Percentiles rank a stretch among this genome's conserved stretches.
These are phyloP conservation scores for Gandaritis pyraliata DNA, from an alignment of 2,888 invertebrate genomes.

Conservation along the genomic window DNA sequence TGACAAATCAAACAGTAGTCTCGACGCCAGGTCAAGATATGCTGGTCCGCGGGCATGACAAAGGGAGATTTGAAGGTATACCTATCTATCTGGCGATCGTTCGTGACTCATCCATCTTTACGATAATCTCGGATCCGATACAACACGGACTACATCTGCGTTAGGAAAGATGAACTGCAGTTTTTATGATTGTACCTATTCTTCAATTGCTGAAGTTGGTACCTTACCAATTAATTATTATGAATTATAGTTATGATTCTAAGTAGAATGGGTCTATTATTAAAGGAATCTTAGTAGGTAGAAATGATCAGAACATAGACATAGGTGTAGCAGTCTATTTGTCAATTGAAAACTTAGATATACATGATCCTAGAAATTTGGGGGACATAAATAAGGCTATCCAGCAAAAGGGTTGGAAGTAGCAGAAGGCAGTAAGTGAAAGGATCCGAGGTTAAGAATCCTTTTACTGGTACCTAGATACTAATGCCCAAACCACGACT, in stretches of 20 bases:
- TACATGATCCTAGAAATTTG: no score
- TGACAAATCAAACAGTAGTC: constrained; percentile 21
- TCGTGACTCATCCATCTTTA: constrained; percentile 75
- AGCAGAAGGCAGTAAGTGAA: constrained; percentile 43
- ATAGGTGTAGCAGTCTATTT: no score
- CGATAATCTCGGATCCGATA: constrained; percentile 64
- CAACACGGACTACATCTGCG: constrained; percentile 39
- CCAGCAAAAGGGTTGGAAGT: no score
- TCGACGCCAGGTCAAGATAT: constrained; percentile 31
- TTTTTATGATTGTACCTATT: constrained; percentile 27
- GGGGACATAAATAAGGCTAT: no score
- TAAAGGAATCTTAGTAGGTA: no score
- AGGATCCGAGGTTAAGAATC: constrained; percentile 51
- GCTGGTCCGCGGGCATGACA: constrained; percentile 61
- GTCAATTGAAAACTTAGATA: no score
- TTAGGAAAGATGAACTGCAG: constrained; percentile 22
- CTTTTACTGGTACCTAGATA: constrained; percentile 4
- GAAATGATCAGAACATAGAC: no score
- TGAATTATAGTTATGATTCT: no score
- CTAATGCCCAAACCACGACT: constrained; percentile 60
- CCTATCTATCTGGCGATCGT: constrained; percentile 68
- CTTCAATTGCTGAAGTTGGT: constrained; percentile 4
- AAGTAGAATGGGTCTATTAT: no score
- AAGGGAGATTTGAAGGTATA: constrained; percentile 68
- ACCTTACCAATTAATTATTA: no score